Percentiles rank a stretch among this genome's conserved stretches.
phyloP scores from a whole-genome alignment of 2,888 invertebrate genomes.

The Eilema depressum region DNA sequence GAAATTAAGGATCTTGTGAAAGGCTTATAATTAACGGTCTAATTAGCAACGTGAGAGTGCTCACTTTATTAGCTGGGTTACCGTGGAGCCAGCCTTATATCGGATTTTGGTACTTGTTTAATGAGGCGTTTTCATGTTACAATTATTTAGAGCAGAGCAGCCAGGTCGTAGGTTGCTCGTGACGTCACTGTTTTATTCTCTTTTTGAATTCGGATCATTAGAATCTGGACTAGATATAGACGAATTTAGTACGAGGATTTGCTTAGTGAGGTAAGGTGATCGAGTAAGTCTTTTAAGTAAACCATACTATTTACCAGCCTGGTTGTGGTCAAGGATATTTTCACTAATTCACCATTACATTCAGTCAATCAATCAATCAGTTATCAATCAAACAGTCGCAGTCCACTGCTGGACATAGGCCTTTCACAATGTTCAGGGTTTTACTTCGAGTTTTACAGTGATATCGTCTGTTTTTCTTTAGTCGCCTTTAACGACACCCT shows the following conservation, averaged over 20 bases:
- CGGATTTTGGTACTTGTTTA: constrained; percentile 84
- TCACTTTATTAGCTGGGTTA: constrained; percentile 80
- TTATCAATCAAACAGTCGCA: no score
- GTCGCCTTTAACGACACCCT: no score
- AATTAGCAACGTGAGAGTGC: constrained; percentile 84
- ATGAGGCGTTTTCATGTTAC: constrained; percentile 81
- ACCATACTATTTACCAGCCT: no score
- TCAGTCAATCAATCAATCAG: no score
- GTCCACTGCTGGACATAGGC: no score
- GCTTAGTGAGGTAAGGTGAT: background rate
- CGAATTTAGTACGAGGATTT: background rate
- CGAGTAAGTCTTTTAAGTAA: background rate
- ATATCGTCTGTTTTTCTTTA: no score
- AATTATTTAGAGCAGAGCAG: constrained; percentile 47
- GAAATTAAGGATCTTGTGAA: constrained; percentile 84
- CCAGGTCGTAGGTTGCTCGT: constrained; percentile 19
- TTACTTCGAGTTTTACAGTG: no score
- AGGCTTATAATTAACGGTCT: constrained; percentile 85
- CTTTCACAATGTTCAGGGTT: no score
- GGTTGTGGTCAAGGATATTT: no score
- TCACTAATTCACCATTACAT: no score
- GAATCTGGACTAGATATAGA: background rate
- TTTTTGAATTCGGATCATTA: constrained; percentile 7
- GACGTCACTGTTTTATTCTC: constrained; percentile 16
- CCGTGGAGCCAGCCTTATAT: constrained; percentile 79